phyloP scores from a whole-genome alignment of 1,140 invertebrate species.

The Drosophila biarmipes region DNA sequence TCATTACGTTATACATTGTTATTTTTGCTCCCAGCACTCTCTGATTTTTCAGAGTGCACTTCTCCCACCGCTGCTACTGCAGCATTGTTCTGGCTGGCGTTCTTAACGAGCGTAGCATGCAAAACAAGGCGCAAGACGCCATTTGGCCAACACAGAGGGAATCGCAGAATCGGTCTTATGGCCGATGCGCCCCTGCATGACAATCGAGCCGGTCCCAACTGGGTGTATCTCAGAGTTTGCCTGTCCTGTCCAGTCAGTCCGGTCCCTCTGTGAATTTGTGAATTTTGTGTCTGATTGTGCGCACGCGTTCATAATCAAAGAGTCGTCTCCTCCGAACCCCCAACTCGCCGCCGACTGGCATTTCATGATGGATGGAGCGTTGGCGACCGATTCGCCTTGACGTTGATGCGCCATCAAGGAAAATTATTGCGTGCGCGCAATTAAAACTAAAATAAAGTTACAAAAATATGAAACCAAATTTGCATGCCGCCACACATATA shows the following conservation, averaged over 20 bases:
- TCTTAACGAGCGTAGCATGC: slow-evolving; percentile 76
- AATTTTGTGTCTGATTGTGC: slow-evolving; percentile 62
- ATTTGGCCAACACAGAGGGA: slow-evolving; percentile 67
- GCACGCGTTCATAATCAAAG: slow-evolving; percentile 79
- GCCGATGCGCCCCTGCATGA: slow-evolving; percentile 73
- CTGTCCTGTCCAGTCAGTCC: slow-evolving; percentile 5
- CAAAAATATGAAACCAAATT: slow-evolving; percentile 54
- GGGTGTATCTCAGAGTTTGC: slow-evolving; percentile 30
- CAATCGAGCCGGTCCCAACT: slow-evolving; percentile 48
- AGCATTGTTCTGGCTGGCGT: slow-evolving; percentile 72
- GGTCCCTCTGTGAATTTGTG: slow-evolving; percentile 12
- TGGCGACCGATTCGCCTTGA: slow-evolving; percentile 75
- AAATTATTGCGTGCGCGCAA: slow-evolving; percentile 81
- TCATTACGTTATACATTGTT: no score
- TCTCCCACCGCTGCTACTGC: slow-evolving; percentile 19
- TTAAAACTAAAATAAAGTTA: slow-evolving; percentile 80
- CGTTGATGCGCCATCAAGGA: slow-evolving; percentile 80
- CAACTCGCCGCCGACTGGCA: slow-evolving; percentile 13
- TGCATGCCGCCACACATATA: slow-evolving; percentile 16
- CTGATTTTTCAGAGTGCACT: slow-evolving; percentile 14
- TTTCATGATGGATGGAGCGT: slow-evolving; percentile 78
- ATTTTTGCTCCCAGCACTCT: background rate
- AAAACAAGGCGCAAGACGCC: slow-evolving; percentile 80
- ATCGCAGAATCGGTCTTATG: slow-evolving; percentile 73
- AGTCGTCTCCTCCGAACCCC: slow-evolving; percentile 32